phyloP scores from a whole-genome alignment of 1,140 invertebrate species.

The Hirudo medicinalis region DNA sequence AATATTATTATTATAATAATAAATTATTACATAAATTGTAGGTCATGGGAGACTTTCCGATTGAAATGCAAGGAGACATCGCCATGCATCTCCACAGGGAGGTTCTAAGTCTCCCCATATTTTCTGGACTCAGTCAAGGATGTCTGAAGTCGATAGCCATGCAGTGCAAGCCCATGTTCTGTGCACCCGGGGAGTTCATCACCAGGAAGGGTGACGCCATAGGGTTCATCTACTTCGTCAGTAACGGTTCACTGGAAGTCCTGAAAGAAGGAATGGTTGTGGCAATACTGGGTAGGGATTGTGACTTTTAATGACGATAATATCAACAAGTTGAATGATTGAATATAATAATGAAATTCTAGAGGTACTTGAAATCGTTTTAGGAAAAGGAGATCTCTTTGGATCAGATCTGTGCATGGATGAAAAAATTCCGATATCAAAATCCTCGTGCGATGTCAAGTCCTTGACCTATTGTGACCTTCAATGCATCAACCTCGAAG shows the following conservation, averaged over 20 bases:
- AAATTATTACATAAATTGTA: constrained; percentile 36
- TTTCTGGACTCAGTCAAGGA: constrained; percentile 56
- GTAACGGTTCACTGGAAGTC: constrained; percentile 39
- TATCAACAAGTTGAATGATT: background rate
- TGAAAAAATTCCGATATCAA: constrained; percentile 57
- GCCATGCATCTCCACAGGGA: constrained; percentile 88
- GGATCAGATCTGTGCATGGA: constrained; percentile 66
- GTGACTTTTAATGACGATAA: background rate
- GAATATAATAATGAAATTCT: background rate
- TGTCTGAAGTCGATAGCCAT: constrained; percentile 23
- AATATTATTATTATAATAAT: background rate
- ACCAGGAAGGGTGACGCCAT: constrained; percentile 37
- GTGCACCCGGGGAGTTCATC: constrained; percentile 38
- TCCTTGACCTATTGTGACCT: constrained; percentile 79
- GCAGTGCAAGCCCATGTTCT: constrained; percentile 33
- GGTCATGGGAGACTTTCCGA: constrained; percentile 90
- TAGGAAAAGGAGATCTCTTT: constrained; percentile 90
- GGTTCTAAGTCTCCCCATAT: constrained; percentile 82
- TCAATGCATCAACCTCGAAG: constrained; percentile 75
- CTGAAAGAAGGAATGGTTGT: constrained; percentile 38
- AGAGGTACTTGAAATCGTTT: constrained; percentile 23
- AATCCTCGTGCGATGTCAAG: constrained; percentile 78
- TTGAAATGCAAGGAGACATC: constrained; percentile 82
- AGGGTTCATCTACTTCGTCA: constrained; percentile 38
- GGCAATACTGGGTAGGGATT: constrained; percentile 34